Base-by-base conservation (phyloP, 1,140 invertebrate species). In the Gryon sp. region DNA sequence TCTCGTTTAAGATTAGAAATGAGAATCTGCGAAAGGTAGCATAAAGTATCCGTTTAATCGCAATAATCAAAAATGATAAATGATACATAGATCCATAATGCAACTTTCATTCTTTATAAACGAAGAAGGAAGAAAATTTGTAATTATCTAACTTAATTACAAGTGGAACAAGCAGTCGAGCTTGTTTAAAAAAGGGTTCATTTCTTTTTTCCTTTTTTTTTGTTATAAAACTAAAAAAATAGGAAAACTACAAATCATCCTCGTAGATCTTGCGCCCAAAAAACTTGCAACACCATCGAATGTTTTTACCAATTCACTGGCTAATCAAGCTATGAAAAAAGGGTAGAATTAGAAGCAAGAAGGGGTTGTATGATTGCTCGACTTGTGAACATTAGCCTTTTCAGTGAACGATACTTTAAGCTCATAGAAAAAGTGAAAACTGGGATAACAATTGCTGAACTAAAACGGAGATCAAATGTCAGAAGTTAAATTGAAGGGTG, bases 401-500 rank as follows among this genome's bases (percentile, higher is more conserved):
- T 45, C 30, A 41, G 18, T 19, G 11, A 26, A n/a, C n/a, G 15
- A 62, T 40, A 63, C 59, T 50, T 38, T 50, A 43, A 43, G 24
- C 4, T 11, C 2, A 11, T 22, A 40, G 16, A 69, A 69, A 57
- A 48, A 7, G 3, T 38, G n/a, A 2, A 34, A 34, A 12, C 32
- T 12, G 9, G 9, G 11, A 24, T 6, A 55, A 55, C 34, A 55
- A 41, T 28, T 19, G 50, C 7, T 36, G 9, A 28, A 1, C 19
- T n/a, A 24, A 28, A 8, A 24, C 11, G 15, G 20, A 38, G 38
- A 62, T 72, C 68, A 72, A 55, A 63, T 52, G 50, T 55, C 26
- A 40, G 48, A 69, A 72, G 57, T 62, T 55, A 55, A 63, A 62
- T 72, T 63, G 57, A 26, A 62, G 50, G 57, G 50, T 22, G 16